Conservation (phyloP, 2,888 invertebrate species). For the Archips xylosteana region DNA sequence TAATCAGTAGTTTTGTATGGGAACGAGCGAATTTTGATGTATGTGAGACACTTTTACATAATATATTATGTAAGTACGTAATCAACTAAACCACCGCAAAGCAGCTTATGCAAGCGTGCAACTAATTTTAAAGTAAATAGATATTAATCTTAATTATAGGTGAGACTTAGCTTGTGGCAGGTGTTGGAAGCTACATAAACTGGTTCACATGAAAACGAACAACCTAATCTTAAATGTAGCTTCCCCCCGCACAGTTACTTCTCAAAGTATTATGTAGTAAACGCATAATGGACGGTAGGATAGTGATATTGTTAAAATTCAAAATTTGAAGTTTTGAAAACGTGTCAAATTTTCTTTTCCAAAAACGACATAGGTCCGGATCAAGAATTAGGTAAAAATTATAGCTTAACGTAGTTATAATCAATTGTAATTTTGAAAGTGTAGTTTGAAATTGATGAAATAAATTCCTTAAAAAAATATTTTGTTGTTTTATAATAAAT, state of each 20-base stretch:
- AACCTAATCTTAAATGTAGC: constrained; percentile 3
- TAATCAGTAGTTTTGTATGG: constrained; percentile 67
- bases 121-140: constrained; percentile 69
- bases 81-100: constrained; percentile 76
- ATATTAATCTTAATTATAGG: constrained; percentile 60
- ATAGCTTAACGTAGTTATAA: constrained; percentile 84
- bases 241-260: constrained; percentile 50
- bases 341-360: constrained; percentile 80
- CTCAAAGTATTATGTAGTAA: constrained; percentile 66
- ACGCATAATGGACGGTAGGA: constrained; percentile 73
- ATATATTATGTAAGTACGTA: constrained; percentile 57
- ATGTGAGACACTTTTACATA: constrained; percentile 61
- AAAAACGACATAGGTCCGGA: constrained; percentile 67
- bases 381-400: constrained; percentile 78
- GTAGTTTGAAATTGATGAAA: constrained; percentile 84
- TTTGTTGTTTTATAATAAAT: background rate
- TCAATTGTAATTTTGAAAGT: constrained; percentile 83
- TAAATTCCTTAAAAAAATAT: constrained; percentile 72
- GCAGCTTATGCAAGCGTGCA: constrained; percentile 81
- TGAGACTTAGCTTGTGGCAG: constrained; percentile 43
- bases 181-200: constrained; percentile 26
- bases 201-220: constrained; percentile 26
- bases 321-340: constrained; percentile 74
- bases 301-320: constrained; percentile 61
- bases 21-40: constrained; percentile 76